Conservation (phyloP, 2,797 vertebrate species). For the Rhyacichthys aspro region DNA sequence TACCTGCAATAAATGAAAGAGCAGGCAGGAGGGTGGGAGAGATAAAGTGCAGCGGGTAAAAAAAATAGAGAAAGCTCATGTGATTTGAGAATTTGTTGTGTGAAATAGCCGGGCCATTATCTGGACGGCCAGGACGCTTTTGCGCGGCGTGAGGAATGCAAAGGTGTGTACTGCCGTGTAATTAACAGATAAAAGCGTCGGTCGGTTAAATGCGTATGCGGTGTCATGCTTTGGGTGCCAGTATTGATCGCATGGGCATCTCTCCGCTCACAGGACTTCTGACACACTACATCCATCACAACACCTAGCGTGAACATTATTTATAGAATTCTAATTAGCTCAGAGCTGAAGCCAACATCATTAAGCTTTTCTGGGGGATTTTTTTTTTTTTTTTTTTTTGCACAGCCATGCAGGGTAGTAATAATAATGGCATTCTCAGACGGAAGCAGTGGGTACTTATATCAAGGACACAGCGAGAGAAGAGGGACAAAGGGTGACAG, state of each 20-base stretch:
- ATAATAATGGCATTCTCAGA: conserved; percentile 75
- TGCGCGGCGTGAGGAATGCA: conserved; percentile 70
- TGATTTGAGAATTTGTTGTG: conserved; percentile 69
- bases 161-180: conserved; percentile 79
- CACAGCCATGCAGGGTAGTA: conserved; percentile 77
- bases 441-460: conserved; percentile 54
- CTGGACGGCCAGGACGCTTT: conserved; percentile 70
- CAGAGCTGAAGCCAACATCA: conserved; percentile 81
- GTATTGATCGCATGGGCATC: conserved; percentile 82
- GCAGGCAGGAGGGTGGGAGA: conserved; percentile 47
- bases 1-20: conserved; percentile 68
- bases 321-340: conserved; percentile 92
- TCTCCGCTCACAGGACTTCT: conserved; percentile 76
- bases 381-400: conserved; percentile 5
- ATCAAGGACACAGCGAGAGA: conserved; percentile 71
- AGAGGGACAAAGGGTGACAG: conserved; percentile 67
- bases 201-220: conserved; percentile 86
- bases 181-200: conserved; percentile 87
- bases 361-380: conserved; percentile 74
- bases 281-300: conserved; percentile 86
- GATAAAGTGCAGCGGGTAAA: conserved; percentile 63
- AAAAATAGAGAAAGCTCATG: conserved; percentile 51
- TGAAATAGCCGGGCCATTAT: conserved; percentile 77
- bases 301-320: conserved; percentile 78
- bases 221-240: conserved; percentile 75